Conservation (phyloP, 2,888 invertebrate genomes). For the Chrysolina americana region DNA sequence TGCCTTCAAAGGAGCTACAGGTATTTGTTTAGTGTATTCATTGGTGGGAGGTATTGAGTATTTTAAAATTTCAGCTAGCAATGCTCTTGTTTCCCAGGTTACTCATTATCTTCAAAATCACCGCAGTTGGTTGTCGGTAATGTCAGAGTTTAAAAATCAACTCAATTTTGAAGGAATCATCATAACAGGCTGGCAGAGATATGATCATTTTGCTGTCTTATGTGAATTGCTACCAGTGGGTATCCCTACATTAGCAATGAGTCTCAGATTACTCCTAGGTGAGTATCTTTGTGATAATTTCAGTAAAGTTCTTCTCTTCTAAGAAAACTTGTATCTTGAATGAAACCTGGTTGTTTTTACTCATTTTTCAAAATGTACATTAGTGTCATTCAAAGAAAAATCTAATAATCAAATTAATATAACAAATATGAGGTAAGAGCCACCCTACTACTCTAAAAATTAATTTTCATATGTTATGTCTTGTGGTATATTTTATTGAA, state of each 20-base stretch:
- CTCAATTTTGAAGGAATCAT: slow-evolving; percentile 77
- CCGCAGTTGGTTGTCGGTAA: slow-evolving; percentile 78
- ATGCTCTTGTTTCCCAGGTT: slow-evolving; percentile 72
- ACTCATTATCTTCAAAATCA: slow-evolving; percentile 81
- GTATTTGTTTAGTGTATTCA: slow-evolving; percentile 53
- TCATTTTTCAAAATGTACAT: no score
- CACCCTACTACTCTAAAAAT: no score
- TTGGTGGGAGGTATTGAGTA: not conserved
- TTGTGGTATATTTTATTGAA: no score
- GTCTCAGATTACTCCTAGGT: slow-evolving; percentile 69
- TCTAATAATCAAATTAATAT: no score
- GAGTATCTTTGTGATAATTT: slow-evolving; percentile 13
- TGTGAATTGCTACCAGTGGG: slow-evolving; percentile 79
- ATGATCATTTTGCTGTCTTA: slow-evolving; percentile 80
- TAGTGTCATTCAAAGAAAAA: no score
- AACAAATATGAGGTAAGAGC: no score
- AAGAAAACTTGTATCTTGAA: no score
- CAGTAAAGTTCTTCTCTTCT: not conserved
- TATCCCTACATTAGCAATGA: slow-evolving; percentile 77
- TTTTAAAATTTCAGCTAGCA: slow-evolving; percentile 56
- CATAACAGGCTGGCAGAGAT: slow-evolving; percentile 79
- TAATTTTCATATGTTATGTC: no score
- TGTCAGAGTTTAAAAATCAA: slow-evolving; percentile 70
- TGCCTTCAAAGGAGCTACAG: slow-evolving; percentile 87
- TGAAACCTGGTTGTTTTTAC: no score